Evolutionary conservation across 2,888 invertebrate genomes (phyloP).

Genomic region (Anorthoa munda): DNA sequence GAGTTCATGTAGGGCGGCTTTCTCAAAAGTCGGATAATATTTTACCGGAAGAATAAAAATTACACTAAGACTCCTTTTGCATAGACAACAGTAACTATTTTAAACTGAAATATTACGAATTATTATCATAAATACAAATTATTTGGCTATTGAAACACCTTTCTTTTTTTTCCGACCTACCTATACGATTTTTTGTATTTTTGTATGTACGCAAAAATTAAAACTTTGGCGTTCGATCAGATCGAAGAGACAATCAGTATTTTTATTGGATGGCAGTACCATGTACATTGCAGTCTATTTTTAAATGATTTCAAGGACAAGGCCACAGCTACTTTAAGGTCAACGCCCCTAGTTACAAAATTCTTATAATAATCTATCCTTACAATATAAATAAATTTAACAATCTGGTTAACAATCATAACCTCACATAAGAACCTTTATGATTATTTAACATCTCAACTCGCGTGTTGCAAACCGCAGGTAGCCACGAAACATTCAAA

Average conservation of each 20-base stretch:
- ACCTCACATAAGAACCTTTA: slow-evolving; percentile 37
- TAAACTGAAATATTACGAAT: too few relatives aligned
- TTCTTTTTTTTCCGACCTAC: too few relatives aligned
- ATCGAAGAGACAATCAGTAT: background rate
- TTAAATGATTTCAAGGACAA: background rate
- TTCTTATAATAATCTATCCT: background rate
- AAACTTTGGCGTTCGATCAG: too few relatives aligned
- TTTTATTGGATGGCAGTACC: too few relatives aligned
- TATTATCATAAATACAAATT: too few relatives aligned
- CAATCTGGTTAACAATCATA: slow-evolving; percentile 44
- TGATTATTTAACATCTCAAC: slow-evolving; percentile 53
- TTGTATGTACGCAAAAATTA: background rate
- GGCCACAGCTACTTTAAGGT: background rate
- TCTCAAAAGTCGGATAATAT: too few relatives aligned
- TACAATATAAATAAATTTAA: slow-evolving; percentile 32
- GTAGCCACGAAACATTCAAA: slow-evolving; percentile 51
- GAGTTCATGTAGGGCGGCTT: too few relatives aligned
- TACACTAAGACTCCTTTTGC: too few relatives aligned
- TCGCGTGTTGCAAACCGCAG: slow-evolving; percentile 57
- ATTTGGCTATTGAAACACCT: too few relatives aligned
- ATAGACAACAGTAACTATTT: too few relatives aligned
- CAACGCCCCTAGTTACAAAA: slow-evolving; percentile 29
- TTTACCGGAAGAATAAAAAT: too few relatives aligned
- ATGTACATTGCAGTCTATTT: background rate
- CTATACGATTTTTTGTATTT: background rate